A percentile compares a stretch with the other conserved stretches of the same genome.
Evolutionary conservation across 2,888 invertebrate species (phyloP).

Genomic region (Dichetophora obliterata): DNA sequence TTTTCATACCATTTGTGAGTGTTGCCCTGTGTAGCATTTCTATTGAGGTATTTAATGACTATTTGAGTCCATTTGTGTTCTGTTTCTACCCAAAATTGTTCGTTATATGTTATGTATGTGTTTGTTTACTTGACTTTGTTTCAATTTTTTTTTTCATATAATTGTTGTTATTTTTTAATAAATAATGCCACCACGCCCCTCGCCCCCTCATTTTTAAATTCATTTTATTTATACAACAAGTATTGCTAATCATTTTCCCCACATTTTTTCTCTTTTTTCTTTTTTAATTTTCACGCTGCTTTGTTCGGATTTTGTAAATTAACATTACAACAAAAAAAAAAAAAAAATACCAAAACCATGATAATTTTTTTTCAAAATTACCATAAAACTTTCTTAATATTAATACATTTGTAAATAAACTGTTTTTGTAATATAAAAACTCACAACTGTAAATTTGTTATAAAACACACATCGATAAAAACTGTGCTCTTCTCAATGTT

Average conservation of each 20-base stretch:
- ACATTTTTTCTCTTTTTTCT: constrained; percentile 55
- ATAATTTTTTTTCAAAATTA: neutral
- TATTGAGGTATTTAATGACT: neutral
- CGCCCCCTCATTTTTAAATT: constrained; percentile 25
- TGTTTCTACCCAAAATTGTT: neutral
- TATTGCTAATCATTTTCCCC: constrained; percentile 65
- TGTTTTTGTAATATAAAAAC: neutral
- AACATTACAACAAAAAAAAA: constrained; percentile 48
- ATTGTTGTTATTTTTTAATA: too few relatives aligned
- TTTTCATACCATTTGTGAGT: neutral
- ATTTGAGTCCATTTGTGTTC: neutral
- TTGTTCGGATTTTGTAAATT: constrained; percentile 68
- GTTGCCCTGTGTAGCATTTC: constrained; percentile 3
- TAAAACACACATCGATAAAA: neutral
- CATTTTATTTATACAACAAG: constrained; percentile 47
- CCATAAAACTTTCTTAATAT: neutral
- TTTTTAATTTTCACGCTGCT: constrained; percentile 69
- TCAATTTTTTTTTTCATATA: neutral
- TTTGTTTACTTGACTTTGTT: neutral
- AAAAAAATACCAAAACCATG: constrained; percentile 35
- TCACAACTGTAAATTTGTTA: constrained; percentile 4
- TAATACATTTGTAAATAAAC: constrained; percentile 26
- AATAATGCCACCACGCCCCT: neutral
- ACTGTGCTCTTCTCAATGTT: constrained; percentile 1
- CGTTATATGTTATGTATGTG: neutral